A percentile compares a stretch with the other conserved stretches of the same genome.
Evolutionary conservation across 2,797 vertebrate species (phyloP).

Genomic region (Pantherophis alleghaniensis): DNA sequence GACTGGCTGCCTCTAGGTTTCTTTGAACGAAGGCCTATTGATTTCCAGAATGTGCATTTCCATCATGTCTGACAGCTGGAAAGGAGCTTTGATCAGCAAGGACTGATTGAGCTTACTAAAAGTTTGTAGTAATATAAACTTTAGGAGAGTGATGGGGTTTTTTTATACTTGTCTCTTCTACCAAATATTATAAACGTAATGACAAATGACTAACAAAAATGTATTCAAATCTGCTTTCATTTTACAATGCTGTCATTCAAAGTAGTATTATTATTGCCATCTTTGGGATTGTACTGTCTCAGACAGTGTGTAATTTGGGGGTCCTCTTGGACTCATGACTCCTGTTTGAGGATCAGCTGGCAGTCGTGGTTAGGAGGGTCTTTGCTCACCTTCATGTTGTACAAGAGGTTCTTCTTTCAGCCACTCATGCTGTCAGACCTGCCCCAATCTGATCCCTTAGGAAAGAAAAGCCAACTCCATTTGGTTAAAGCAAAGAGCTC

Average conservation of each 20-base stretch:
- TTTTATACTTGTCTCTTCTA: not conserved
- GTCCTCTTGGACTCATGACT: not conserved
- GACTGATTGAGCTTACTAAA: not conserved
- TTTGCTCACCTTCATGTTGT: not conserved
- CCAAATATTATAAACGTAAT: not conserved
- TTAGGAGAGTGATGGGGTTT: not conserved
- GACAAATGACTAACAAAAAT: not conserved
- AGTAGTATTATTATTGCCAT: not conserved
- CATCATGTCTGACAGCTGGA: conserved; percentile 2
- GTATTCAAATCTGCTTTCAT: not conserved
- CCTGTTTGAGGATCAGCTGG: not conserved
- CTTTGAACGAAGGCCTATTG: not conserved
- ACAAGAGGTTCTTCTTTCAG: not conserved
- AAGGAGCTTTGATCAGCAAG: not conserved
- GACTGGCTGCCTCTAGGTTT: not conserved
- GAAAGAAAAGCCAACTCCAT: too few relatives aligned
- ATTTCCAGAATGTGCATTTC: not conserved
- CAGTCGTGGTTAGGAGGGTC: not conserved
- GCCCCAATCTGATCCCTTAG: too few relatives aligned
- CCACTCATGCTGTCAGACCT: too few relatives aligned
- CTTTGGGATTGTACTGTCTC: not conserved
- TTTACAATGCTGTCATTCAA: not conserved
- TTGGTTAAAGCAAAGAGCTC: too few relatives aligned
- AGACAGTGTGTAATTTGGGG: not conserved
- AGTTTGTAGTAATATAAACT: not conserved